Percentiles rank a stretch among this genome's conserved stretches.
Conservation (phyloP, 1,140 invertebrate species). For the Anthonomus grandis region DNA sequence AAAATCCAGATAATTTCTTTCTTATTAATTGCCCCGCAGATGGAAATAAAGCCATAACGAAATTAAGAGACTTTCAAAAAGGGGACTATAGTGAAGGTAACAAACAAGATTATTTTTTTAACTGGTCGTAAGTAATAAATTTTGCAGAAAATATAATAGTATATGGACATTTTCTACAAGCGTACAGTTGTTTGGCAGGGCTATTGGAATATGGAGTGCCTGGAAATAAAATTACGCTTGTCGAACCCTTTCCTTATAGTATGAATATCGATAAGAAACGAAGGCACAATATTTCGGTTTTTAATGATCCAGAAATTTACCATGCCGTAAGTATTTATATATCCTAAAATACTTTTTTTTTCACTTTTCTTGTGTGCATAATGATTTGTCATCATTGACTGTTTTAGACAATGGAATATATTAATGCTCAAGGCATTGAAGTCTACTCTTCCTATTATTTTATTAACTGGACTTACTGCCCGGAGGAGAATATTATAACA, state of each 20-base stretch:
- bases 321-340: conserved; percentile 19
- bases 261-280: conserved; percentile 30
- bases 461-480: conserved; percentile 36
- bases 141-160: conserved; percentile 53
- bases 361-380: neutral
- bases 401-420: conserved; percentile 13
- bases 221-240: conserved; percentile 52
- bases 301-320: conserved; percentile 39
- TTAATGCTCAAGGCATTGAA: conserved; percentile 8
- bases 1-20: conserved; percentile 57
- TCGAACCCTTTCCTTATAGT: conserved; percentile 53
- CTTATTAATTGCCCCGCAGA: conserved; percentile 57
- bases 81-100: conserved; percentile 24
- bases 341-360: conserved; percentile 4
- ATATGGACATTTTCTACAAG: conserved; percentile 60
- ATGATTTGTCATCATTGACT: too few species aligned
- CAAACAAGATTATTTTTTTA: neutral
- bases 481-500: conserved; percentile 26
- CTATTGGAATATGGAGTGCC: conserved; percentile 56
- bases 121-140: neutral
- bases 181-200: conserved; percentile 57
- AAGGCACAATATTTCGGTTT: conserved; percentile 40
- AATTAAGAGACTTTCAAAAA: conserved; percentile 48
- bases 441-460: conserved; percentile 38
- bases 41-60: conserved; percentile 46